Evolutionary conservation across 2,797 vertebrate genomes (phyloP), one percentile per base, ranked within the genome.

Genomic region (Anniella stebbinsi): DNA sequence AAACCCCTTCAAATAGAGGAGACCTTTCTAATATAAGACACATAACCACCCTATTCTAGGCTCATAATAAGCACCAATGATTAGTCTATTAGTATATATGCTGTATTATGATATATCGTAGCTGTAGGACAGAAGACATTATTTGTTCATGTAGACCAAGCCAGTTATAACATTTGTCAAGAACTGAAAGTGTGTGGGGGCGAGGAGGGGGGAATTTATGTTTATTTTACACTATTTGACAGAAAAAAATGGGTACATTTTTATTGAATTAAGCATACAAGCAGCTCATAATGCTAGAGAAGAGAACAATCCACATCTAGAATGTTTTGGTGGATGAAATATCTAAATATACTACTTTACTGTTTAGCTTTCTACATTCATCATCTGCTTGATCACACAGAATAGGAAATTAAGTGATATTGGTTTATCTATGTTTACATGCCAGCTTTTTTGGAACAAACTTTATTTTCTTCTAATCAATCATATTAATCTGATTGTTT

Each of bases 211-310:
- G 28, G 33, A 9, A 54, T 72, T 72, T 10, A 36, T 36, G 67
- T 85, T 85, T 57, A 36, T 54, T 69, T 54, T 57, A 48, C 3
- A 73, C 5, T 38, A 36, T 7, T 54, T 73, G 33, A 72, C 67
- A 11, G 41, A 41, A 15, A 69, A n/a, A 21, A 73, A 28, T 25
- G 17, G 33, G 7, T 73, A 73, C 69, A 85, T 84, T 69, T 70
- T 85, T 85, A 54, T 73, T 73, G 33, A 48, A 85, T 85, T 73
- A 85, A 85, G 69, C 48, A 85, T 51, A 57, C 33, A 54, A 28
- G 48, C 67, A 73, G 21, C 11, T 72, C 6, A 57, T 23, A 70
- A 70, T 84, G 41, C 45, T 70, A 73, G 23, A 73, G 69, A 73
- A 85, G 63, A 45, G 48, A 83, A 72, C 18, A 54, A 57, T 28